A percentile compares a stretch with the other conserved stretches of the same genome.
phyloP scores from a whole-genome alignment of 2,113 vertebrate genomes.

The Grantiella picta region DNA sequence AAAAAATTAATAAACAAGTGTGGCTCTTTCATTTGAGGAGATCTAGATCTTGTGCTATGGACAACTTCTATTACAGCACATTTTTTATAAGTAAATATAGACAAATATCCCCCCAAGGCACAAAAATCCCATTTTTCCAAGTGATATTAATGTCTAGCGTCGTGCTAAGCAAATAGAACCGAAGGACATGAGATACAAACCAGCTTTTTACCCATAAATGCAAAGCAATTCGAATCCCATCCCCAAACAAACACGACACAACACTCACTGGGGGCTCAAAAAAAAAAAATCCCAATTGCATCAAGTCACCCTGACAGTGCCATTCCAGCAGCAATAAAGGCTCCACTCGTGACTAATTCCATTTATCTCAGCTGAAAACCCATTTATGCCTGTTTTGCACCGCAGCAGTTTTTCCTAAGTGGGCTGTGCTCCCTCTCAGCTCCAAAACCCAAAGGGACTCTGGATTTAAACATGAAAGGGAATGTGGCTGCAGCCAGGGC shows the following conservation, averaged over 20 bases:
- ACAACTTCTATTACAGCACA: neutral
- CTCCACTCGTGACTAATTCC: neutral
- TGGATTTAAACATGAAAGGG: constrained; percentile 8
- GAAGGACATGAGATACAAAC: neutral
- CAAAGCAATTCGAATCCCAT: neutral
- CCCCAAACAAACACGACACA: neutral
- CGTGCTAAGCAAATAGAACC: neutral
- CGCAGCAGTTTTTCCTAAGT: neutral
- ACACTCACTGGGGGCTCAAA: neutral
- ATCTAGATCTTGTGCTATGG: neutral
- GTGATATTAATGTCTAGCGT: neutral
- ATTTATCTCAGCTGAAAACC: neutral
- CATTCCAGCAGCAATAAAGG: neutral
- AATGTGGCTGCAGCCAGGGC: neutral
- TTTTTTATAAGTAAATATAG: neutral
- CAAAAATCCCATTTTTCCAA: neutral
- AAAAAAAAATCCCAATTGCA: neutral
- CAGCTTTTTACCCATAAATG: neutral
- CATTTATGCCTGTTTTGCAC: neutral
- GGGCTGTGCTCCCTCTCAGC: neutral
- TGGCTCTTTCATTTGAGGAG: neutral
- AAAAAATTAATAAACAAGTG: neutral
- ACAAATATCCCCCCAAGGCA: neutral
- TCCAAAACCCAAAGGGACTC: constrained; percentile 2
- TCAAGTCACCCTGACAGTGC: neutral